Base-by-base conservation (phyloP, 2,888 invertebrate genomes). In the Nowickia ferox region DNA sequence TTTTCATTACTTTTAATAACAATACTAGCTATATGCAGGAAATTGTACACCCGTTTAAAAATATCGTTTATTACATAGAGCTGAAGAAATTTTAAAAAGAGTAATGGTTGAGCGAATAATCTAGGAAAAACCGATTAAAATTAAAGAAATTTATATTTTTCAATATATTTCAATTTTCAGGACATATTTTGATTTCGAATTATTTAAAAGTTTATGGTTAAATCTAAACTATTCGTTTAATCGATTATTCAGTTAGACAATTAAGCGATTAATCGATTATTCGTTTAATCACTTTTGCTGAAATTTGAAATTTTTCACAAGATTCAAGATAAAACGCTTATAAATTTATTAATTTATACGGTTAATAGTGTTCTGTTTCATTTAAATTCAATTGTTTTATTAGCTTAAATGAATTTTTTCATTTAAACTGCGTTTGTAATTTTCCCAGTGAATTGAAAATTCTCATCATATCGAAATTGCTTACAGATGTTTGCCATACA, bases 391-490 rank as follows among this genome's bases (percentile, higher is more conserved):
- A 48, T 48, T 48, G 5, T 48, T 48, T 9, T 8, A 48, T 13
- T 30, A 5, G 3, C 1, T 48, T 48, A 48, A 48, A n/a, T 48
- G n/a, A 48, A 8, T 48, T 48, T 51, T 51, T 51, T 51, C 17
- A 9, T n/a, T 51, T 4, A 51, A 51, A 51, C 48, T 51, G 15
- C 6, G 4, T 48, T 48, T 15, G 9, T 6, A 6, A 19, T 48
- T 38, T 48, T 5, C 1, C 11, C 2, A 8, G 13, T 44, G 9
- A 53, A 61, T 61, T 76, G 40, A 76, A 66, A 76, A 69, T 82
- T 82, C 82, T 76, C 69, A 76, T 82, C 82, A 76, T 75, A 82
- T 61, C 69, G 40, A 40, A 38, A 63, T 63, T 46, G 17, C 63
- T 82, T 71, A 68, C 77, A 77, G 65, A 76, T 71, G 68, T 74